Evolutionary conservation across 53 echinoderm and acorn worm species (phyloP).

Genomic region (Astropecten irregularis): DNA sequence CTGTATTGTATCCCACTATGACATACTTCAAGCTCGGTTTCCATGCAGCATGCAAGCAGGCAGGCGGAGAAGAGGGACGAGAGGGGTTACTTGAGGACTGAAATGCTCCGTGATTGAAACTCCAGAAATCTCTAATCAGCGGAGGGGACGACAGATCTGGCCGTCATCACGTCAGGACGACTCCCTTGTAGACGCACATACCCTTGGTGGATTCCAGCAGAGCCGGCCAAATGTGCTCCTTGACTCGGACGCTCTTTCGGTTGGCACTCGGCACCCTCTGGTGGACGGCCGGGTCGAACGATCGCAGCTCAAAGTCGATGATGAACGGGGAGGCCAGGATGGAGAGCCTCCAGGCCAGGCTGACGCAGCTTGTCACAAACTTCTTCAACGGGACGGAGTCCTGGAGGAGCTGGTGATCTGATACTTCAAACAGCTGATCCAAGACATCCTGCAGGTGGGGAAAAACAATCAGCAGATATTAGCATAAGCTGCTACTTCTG

Average conservation of each 20-base stretch:
- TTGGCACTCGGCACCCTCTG: constrained; percentile 78
- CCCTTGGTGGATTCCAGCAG: constrained; percentile 69
- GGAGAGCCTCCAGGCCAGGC: constrained; percentile 81
- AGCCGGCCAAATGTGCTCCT: constrained; percentile 86
- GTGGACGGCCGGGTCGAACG: constrained; percentile 70
- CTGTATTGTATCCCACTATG: too few relatives aligned
- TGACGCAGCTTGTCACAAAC: constrained; percentile 78
- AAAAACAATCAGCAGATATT: neutral
- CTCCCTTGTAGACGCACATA: constrained; percentile 85
- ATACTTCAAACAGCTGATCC: constrained; percentile 55
- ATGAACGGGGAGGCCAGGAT: constrained; percentile 76
- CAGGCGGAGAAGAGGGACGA: too few relatives aligned
- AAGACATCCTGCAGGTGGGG: constrained; percentile 74
- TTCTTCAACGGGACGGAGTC: constrained; percentile 55
- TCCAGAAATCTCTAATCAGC: too few relatives aligned
- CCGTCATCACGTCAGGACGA: constrained; percentile 73
- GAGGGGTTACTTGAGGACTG: too few relatives aligned
- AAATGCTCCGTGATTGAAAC: too few relatives aligned
- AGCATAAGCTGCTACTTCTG: neutral
- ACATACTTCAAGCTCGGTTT: too few relatives aligned
- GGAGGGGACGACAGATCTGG: too few relatives aligned
- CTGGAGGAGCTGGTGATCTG: constrained; percentile 68
- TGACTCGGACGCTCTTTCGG: constrained; percentile 62
- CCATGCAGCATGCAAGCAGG: too few relatives aligned
- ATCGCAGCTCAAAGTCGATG: constrained; percentile 73